Percentiles rank a stretch among this genome's conserved stretches.
These are phyloP conservation scores for Tinea semifulvella DNA, from an alignment of 2,888 invertebrate species.

Conservation along the genomic window DNA sequence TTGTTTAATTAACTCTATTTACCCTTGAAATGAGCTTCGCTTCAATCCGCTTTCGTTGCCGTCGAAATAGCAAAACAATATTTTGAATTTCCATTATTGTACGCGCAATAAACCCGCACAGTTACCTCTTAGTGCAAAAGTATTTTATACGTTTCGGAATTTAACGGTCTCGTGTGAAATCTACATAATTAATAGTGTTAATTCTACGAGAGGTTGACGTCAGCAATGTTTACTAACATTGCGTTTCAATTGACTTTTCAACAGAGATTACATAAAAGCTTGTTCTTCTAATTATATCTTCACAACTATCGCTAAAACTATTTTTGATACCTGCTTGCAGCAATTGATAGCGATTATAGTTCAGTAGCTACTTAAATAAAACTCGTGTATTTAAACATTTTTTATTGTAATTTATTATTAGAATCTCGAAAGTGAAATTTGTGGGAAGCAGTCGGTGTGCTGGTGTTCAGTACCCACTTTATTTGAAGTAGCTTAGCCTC, in stretches of 20 bases:
- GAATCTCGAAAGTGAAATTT: too few species aligned
- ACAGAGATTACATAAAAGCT: conserved; percentile 10
- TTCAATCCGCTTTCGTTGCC: not conserved
- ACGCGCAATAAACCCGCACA: not conserved
- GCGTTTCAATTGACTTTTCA: conserved; percentile 1
- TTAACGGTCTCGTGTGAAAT: not conserved
- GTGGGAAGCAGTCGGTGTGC: too few species aligned
- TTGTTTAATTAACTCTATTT: conserved; percentile 6
- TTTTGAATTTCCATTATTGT: not conserved
- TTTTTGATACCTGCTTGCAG: not conserved
- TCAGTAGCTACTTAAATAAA: too few species aligned
- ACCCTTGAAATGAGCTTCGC: not conserved
- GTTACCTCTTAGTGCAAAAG: not conserved
- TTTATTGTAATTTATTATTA: too few species aligned
- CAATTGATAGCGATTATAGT: too few species aligned
- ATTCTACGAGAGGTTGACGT: conserved; percentile 1
- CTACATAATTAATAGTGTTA: conserved; percentile 6
- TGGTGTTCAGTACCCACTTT: too few species aligned
- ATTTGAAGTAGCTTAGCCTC: too few species aligned
- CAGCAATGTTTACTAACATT: conserved; percentile 12
- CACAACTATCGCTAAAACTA: not conserved
- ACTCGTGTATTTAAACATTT: too few species aligned
- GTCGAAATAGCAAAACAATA: not conserved
- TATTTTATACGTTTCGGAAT: not conserved
- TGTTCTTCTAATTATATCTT: conserved; percentile 4